These are phyloP conservation scores for Pteromalus puparum DNA, from an alignment of 1,140 invertebrate species.

Conservation along the genomic window DNA sequence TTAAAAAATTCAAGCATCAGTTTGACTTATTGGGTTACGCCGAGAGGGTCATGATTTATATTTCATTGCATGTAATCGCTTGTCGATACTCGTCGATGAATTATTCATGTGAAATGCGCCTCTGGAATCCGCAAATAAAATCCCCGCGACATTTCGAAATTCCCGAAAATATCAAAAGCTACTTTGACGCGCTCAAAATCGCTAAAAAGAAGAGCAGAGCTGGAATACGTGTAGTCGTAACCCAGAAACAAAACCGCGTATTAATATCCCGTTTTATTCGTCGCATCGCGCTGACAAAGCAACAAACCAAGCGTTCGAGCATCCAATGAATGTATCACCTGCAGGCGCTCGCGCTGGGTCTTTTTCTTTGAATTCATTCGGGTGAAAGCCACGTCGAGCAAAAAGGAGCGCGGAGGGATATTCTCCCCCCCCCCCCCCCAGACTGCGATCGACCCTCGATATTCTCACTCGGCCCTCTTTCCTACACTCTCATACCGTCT, in stretches of 20 bases:
- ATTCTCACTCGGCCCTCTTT: background rate
- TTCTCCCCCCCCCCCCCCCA: background rate
- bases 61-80: conserved; percentile 8
- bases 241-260: too few species aligned
- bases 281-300: background rate
- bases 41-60: background rate
- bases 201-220: too few species aligned
- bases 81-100: background rate
- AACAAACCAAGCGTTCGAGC: background rate
- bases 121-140: too few species aligned
- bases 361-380: background rate
- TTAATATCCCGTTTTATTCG: background rate
- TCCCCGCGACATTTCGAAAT: too few species aligned
- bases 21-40: background rate
- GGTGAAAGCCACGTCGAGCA: background rate
- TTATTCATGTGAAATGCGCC: background rate
- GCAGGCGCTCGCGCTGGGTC: too few species aligned
- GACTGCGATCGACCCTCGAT: background rate
- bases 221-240: too few species aligned
- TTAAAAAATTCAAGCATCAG: background rate
- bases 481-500: background rate
- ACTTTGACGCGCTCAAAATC: too few species aligned
- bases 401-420: background rate
- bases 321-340: background rate
- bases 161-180: too few species aligned